phyloP scores from a whole-genome alignment of 2,888 invertebrate species.

The Anthrax anthrax region DNA sequence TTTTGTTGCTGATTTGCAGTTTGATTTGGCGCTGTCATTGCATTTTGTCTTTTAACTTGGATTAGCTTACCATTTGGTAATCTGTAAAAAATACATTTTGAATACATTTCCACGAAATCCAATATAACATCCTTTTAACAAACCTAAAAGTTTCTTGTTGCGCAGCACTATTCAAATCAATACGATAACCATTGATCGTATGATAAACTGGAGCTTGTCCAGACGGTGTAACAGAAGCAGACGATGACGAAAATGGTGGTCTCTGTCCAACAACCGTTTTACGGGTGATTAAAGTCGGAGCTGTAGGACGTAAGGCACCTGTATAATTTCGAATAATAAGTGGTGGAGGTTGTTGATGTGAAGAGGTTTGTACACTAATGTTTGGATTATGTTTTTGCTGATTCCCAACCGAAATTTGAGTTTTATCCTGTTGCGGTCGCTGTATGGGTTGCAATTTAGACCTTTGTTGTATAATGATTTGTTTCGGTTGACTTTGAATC shows the following conservation, averaged over 20 bases:
- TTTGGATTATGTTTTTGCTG: not conserved
- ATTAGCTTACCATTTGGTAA: conserved; percentile 34
- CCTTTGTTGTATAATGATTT: not conserved
- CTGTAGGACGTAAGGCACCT: conserved; percentile 21
- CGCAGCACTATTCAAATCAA: conserved; percentile 34
- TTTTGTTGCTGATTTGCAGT: no score
- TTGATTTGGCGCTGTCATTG: not conserved
- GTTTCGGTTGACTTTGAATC: not conserved
- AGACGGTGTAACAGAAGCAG: conserved; percentile 2
- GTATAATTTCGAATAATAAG: conserved; percentile 24
- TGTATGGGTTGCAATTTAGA: not conserved
- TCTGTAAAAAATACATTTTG: conserved; percentile 11
- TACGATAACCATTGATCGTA: conserved; percentile 32
- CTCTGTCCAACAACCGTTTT: conserved; percentile 9
- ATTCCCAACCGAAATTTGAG: not conserved
- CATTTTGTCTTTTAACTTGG: conserved; percentile 31
- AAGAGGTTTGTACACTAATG: not conserved
- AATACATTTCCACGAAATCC: no score
- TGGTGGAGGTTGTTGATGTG: conserved; percentile 20
- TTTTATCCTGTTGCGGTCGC: not conserved
- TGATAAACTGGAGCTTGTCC: conserved; percentile 29
- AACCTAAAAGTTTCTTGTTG: conserved; percentile 29
- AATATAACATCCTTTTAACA: no score
- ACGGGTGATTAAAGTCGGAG: conserved; percentile 10
- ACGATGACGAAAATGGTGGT: conserved; percentile 10